A percentile compares a stretch with the other conserved stretches of the same genome.
These are phyloP conservation scores for Nasonia longicornis DNA, from an alignment of 1,140 invertebrate genomes.

Conservation along the genomic window DNA sequence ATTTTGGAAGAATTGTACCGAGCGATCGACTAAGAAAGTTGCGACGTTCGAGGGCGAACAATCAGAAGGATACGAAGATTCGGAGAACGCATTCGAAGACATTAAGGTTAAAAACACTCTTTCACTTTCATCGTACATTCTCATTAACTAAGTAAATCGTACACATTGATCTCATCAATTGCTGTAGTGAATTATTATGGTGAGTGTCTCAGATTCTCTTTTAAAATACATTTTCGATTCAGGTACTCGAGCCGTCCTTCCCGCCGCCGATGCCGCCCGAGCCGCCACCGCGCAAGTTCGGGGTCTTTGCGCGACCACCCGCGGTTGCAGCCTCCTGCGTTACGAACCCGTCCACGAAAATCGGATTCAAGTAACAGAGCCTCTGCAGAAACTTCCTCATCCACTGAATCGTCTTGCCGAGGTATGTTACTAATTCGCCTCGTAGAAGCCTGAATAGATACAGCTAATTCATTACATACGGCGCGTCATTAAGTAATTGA, in stretches of 20 bases:
- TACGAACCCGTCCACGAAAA: constrained; percentile 42
- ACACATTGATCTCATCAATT: neutral
- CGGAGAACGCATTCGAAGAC: neutral
- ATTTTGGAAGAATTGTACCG: constrained; percentile 26
- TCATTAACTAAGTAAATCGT: no score
- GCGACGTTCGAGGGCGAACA: neutral
- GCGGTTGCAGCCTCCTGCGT: neutral
- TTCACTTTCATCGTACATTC: neutral
- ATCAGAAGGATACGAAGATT: neutral
- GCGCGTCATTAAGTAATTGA: constrained; percentile 28
- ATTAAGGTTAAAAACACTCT: constrained; percentile 19
- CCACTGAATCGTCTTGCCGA: constrained; percentile 38
- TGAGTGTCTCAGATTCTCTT: neutral
- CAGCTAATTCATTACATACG: no score
- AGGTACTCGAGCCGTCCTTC: constrained; percentile 46
- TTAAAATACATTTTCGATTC: neutral
- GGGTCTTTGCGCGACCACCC: constrained; percentile 43
- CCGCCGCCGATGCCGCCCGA: constrained; percentile 34
- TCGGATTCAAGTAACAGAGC: constrained; percentile 59
- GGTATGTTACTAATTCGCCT: constrained; percentile 13
- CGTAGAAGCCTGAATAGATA: neutral
- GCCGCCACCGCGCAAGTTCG: constrained; percentile 39
- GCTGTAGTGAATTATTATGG: no score
- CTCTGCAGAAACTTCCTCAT: constrained; percentile 54
- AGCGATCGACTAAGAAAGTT: neutral